Base-by-base conservation (phyloP, 37 sponge, comb jelly and placozoan genomes). In the Cliona cf. orientalis region DNA sequence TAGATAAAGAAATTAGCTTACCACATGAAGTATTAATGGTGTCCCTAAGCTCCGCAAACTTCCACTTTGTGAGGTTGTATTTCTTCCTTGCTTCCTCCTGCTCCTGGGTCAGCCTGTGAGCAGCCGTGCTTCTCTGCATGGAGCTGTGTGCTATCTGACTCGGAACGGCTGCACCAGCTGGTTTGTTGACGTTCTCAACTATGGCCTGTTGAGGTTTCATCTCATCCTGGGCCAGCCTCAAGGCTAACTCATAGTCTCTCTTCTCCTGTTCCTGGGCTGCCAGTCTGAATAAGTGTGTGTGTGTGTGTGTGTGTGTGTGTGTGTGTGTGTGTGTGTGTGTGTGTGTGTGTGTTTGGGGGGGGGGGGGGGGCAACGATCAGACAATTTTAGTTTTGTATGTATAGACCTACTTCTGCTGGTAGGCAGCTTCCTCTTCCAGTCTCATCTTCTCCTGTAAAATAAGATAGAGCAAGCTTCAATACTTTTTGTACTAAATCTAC, bases 11-110 rank as follows among this genome's bases (percentile, higher is more conserved):
- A 67, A 7, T 67, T 3, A 2, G 64, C 90, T 39, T 46, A 89
- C 90, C 99, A 84, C 92, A 91, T 9, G 95, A 94, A 32, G 97
- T 96, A 73, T 96, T 98, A 86, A 98, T 98, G 76, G 87, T 87
- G 75, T 98, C 96, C 49, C 97, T 61, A 21, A 98, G 93, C 61
- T 96, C 91, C 19, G 97, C 95, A 89, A 86, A 98, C 78, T 92
- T 96, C 97, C 93, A 94, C 29, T 90, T 91, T 60, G 76, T 90
- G 44, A 98, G 81, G 69, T 92, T 87, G 74, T 83, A 42, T 55
- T 88, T 90, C 71, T 95, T 91, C 44, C 71, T 63, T 6, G 64
- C 71, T 19, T 58, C 66, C 35, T 82, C 82, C 69, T 88, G 89
- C 60, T 86, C 86, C 65, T 65, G 39, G 25, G 66, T 82, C 37